These are phyloP conservation scores for Alaudala cheleensis DNA, from an alignment of 2,113 vertebrate genomes.

Conservation along the genomic window DNA sequence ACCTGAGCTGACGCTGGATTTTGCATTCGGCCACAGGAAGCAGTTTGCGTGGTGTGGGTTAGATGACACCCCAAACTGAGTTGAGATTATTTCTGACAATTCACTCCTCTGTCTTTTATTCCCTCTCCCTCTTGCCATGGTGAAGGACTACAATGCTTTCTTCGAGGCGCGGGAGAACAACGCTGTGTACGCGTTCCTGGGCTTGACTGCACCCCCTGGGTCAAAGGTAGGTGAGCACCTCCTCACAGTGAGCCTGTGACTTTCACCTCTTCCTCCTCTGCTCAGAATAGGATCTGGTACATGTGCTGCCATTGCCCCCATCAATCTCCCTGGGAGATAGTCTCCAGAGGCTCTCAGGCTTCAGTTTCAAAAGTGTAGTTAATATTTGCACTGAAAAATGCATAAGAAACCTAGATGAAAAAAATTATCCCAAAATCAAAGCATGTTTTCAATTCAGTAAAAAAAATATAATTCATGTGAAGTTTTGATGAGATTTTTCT, in stretches of 20 bases:
- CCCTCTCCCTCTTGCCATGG: rapidly evolving
- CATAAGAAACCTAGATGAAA: neutral
- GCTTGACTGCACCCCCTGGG: slow-evolving; percentile 92
- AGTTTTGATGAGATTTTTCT: neutral
- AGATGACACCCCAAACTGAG: neutral
- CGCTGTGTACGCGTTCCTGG: slow-evolving; percentile 91
- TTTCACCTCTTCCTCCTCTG: neutral
- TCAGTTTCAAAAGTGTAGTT: neutral
- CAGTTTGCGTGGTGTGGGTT: too few species aligned
- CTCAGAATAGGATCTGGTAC: neutral
- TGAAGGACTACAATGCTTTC: slow-evolving; percentile 92
- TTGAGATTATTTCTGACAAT: neutral
- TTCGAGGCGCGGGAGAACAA: slow-evolving; percentile 97
- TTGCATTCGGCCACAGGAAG: too few species aligned
- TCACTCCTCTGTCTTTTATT: neutral
- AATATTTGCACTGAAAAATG: neutral
- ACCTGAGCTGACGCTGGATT: neutral
- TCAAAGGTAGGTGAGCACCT: slow-evolving; percentile 83
- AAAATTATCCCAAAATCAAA: neutral
- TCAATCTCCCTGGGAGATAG: neutral
- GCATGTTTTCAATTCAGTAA: neutral
- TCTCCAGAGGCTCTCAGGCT: neutral
- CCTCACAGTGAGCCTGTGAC: neutral
- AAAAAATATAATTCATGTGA: neutral
- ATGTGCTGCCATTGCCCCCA: neutral